Conservation (phyloP, 2,797 vertebrate genomes). For the Enteromius unitaeniatus region DNA sequence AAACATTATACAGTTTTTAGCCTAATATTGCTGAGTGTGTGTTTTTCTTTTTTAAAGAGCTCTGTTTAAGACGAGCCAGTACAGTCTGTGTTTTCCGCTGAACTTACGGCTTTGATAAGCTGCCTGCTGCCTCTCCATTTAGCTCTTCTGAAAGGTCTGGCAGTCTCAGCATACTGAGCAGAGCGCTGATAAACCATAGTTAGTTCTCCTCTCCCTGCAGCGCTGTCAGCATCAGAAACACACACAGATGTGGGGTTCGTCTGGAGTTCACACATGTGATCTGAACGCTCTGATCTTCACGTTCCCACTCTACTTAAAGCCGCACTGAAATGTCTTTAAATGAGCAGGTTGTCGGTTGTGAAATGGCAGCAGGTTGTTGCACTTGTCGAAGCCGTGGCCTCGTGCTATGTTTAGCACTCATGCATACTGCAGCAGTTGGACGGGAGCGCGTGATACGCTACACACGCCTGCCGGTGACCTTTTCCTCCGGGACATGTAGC, state of each 20-base stretch:
- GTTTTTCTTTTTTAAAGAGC: neutral
- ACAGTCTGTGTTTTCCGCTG: neutral
- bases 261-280: conserved; percentile 8
- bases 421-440: conserved; percentile 31
- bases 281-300: neutral
- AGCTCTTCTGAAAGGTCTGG: conserved; percentile 14
- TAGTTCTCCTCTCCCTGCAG: neutral
- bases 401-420: conserved; percentile 57
- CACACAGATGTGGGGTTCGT: conserved; percentile 14
- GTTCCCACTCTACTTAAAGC: neutral
- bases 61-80: neutral
- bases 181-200: conserved; percentile 25
- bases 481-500: conserved; percentile 35
- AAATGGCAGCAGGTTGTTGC: conserved; percentile 23
- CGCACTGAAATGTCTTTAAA: neutral
- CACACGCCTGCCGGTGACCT: conserved; percentile 49
- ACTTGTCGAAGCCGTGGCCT: conserved; percentile 2
- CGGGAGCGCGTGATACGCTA: conserved; percentile 43
- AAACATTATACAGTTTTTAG: neutral
- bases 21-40: neutral
- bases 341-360: neutral
- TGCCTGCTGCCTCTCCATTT: neutral
- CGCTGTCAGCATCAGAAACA: neutral
- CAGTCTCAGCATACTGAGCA: neutral
- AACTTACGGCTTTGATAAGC: conserved; percentile 7